Evolutionary conservation across 2,888 invertebrate species (phyloP), one percentile per base, ranked within the genome.

Genomic region (Cyclophora albipunctata): DNA sequence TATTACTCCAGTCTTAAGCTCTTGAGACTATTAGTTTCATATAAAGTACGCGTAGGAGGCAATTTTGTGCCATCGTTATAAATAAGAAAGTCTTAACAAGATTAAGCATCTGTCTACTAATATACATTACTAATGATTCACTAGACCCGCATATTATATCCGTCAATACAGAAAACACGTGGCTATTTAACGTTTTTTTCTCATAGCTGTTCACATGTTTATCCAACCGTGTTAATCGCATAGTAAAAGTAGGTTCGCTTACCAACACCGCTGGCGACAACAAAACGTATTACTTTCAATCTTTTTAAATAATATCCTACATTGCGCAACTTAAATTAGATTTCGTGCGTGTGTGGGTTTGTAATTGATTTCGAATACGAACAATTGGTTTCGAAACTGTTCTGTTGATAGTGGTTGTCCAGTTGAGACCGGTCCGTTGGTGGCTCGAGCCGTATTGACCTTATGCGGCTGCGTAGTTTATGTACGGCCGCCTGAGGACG

Each of bases 391-490:
- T 82, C 78, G 78, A 78, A 81, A 84, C 64, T 57, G 70, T 73
- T 66, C 53, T 58, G 20, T 20, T 60, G 54, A 47, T 49, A 45
- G 49, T 42, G 46, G 50, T 20, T 50, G 49, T 53, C 57, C 66
- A 63, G 61, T 60, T 55, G 57, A 59, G 58, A 64, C 63, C 62
- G 62, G 63, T 64, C 62, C 40, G 71, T 60, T 58, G 66, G 63
- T 64, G 69, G 73, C 71, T 73, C 76, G 73, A 69, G 72, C 75
- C 67, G 75, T 83, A 76, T 81, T 86, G 87, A 87, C 87, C 86
- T 86, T 84, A 84, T 80, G 82, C 84, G 84, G 71, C 81, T 80
- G 82, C 81, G 85, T 86, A 83, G 84, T 84, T 81, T 81, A 81
- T 83, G 81, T 81, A 73, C 77, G 81, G 73, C 77, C 76, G 78